These are phyloP conservation scores for Tenualosa ilisha DNA, from an alignment of 2,797 vertebrate genomes.

Conservation along the genomic window DNA sequence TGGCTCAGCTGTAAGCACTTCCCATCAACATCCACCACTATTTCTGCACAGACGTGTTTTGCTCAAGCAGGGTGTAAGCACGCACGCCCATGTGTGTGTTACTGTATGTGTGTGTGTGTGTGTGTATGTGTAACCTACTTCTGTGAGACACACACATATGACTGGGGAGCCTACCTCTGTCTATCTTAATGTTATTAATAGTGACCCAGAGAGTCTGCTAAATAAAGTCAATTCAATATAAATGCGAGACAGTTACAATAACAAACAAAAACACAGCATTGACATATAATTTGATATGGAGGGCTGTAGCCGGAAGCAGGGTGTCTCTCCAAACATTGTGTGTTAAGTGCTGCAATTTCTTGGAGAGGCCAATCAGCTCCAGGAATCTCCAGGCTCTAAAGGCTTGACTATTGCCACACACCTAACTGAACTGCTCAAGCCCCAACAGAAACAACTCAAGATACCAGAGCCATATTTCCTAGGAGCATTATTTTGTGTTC, in stretches of 20 bases:
- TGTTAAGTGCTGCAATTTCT: background rate
- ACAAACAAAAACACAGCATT: background rate
- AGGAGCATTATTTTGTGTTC: background rate
- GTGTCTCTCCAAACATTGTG: background rate
- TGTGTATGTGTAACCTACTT: background rate
- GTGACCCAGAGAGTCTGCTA: background rate
- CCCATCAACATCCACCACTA: constrained; percentile 8
- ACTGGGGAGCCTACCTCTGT: background rate
- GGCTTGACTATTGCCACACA: constrained; percentile 1
- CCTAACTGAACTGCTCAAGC: background rate
- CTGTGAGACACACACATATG: background rate
- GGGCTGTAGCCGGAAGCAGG: background rate
- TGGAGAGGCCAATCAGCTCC: background rate
- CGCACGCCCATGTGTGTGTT: background rate
- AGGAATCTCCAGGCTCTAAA: background rate
- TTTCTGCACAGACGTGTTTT: background rate
- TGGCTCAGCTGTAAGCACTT: constrained; percentile 8
- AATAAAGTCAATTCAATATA: background rate
- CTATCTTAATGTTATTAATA: background rate
- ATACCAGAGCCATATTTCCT: background rate
- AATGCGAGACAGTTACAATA: too few species aligned
- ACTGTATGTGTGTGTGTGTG: background rate
- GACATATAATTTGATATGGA: background rate
- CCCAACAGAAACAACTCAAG: background rate
- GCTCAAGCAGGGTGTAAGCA: background rate